A percentile compares a stretch with the other conserved stretches of the same genome.
phyloP scores from a whole-genome alignment of 2,888 invertebrate species.

The Cephus nigrinus region DNA sequence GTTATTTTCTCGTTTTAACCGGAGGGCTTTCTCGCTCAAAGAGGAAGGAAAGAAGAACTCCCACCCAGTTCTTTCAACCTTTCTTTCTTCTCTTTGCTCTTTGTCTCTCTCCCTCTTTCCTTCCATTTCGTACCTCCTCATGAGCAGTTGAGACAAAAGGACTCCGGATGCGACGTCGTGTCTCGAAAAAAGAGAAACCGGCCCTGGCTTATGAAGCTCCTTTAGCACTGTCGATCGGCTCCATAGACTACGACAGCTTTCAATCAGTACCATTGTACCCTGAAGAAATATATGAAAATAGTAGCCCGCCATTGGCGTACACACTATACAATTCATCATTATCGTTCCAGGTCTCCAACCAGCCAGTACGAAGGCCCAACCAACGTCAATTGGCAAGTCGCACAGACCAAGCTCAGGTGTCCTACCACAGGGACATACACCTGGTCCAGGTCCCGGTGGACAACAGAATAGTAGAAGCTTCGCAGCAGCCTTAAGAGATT shows the following conservation, averaged over 20 bases:
- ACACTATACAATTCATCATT: slow-evolving; percentile 10
- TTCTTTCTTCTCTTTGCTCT: slow-evolving; percentile 7
- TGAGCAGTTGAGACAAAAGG: neutral
- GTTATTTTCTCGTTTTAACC: slow-evolving; percentile 40
- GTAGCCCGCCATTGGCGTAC: neutral
- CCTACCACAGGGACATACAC: slow-evolving; percentile 61
- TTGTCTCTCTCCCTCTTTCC: neutral
- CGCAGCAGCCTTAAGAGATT: slow-evolving; percentile 89
- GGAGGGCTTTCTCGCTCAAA: slow-evolving; percentile 24
- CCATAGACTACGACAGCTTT: neutral
- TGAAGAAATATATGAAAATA: neutral
- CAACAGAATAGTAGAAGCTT: slow-evolving; percentile 73
- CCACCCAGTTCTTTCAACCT: slow-evolving; percentile 7
- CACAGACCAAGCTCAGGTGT: slow-evolving; percentile 62
- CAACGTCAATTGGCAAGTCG: slow-evolving; percentile 59
- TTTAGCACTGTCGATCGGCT: neutral
- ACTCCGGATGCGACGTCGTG: neutral
- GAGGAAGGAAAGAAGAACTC: slow-evolving; percentile 11
- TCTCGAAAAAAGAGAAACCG: neutral
- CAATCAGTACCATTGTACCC: neutral
- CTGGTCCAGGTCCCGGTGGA: slow-evolving; percentile 66
- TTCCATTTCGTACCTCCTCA: neutral
- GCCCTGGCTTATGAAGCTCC: neutral
- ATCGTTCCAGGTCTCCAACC: slow-evolving; percentile 56
- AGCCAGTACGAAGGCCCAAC: slow-evolving; percentile 60